Base-by-base conservation (phyloP, 2,797 vertebrate genomes). In the Fundulus diaphanus region DNA sequence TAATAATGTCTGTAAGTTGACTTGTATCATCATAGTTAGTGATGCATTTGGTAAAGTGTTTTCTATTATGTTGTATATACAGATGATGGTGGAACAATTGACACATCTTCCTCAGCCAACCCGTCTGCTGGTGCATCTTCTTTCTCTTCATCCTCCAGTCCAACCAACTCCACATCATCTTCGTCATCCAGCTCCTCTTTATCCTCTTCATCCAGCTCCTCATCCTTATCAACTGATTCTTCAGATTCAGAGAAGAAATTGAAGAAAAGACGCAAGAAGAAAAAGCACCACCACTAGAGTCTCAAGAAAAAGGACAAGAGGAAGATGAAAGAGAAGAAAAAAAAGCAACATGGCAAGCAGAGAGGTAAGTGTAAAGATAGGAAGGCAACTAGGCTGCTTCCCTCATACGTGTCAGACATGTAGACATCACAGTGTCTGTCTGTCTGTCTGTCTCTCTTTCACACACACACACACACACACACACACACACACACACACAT, bases 161-260 rank as follows among this genome's bases (percentile, higher is more conserved):
- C 56, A 59, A 29, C 56, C 56, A 59, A 27, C 56, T 59, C 56
- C 52, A 24, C 52, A 24, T 56, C 52, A 44, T 44, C 42, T 44
- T 44, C 42, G 7, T 44, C 42, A 56, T 56, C 52, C 52, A 56
- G 22, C 54, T 56, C 54, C 54, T 27, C 54, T n/a, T n/a, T n/a
- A 44, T 44, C 42, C 12, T 44, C 42, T 44, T 44, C 42, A 56
- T 56, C 52, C 52, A 56, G 22, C 54, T 56, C 54, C 54, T 27
- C 54, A n/a, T 56, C 24, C 56, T 59, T 27, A 59, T 29, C 56
- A 29, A 59, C n/a, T 59, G 56, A 59, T 59, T 59, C 29, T 59
- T 59, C 56, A 29, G 27, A 29, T 59, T 57, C n/a, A n/a, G n/a
- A n/a, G n/a, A n/a, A n/a, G n/a, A n/a, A n/a, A n/a, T n/a, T n/a